Base-by-base conservation (phyloP, 2,888 invertebrate genomes). In the Meghimatium bilineatum region DNA sequence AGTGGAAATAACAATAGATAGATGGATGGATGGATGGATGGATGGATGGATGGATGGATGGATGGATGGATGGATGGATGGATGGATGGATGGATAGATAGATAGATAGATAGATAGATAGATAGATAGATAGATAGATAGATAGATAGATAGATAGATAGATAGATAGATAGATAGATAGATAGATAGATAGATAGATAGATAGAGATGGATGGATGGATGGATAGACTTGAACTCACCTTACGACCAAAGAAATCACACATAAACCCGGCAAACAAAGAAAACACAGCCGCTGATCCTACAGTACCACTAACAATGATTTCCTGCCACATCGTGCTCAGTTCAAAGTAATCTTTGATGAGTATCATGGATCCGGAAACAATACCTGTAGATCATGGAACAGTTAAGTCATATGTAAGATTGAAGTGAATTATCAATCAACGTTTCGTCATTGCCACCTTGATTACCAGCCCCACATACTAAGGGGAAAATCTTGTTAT, bases 291-390 rank as follows among this genome's bases (percentile, higher is more conserved):
- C 3, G 94, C 94, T 0, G 93, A 91, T 1, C 89, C 93, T 49
- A 95, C 92, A 14, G 95, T 94, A 20, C 91, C 93, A 29, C 94
- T 94, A 26, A 95, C 94, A 52, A 95, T 93, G 6, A 93, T 85
- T 87, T 95, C 94, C 86, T 95, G 94, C 94, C 94, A 94, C 34
- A 93, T 87, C 34, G 91, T 92, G 76, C 86, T 89, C 72, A 95
- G 90, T 5, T 90, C 78, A 86, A 94, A 94, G 67, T 93, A 90
- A 49, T 93, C 92, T 83, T 93, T 91, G 81, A 92, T 90, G 34
- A 92, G 87, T 52, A 94, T 88, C 93, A 94, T 93, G 5, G 95
- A 94, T 5, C 95, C 94, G 0, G 95, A 95, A 20, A 95, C 94
- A 56, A 95, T 94, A 14, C 95, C 95, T 0, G 90, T 90, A 80